A percentile compares a stretch with the other conserved stretches of the same genome.
Evolutionary conservation across 2,113 vertebrate genomes (phyloP).

Genomic region (Synchiropus splendidus): DNA sequence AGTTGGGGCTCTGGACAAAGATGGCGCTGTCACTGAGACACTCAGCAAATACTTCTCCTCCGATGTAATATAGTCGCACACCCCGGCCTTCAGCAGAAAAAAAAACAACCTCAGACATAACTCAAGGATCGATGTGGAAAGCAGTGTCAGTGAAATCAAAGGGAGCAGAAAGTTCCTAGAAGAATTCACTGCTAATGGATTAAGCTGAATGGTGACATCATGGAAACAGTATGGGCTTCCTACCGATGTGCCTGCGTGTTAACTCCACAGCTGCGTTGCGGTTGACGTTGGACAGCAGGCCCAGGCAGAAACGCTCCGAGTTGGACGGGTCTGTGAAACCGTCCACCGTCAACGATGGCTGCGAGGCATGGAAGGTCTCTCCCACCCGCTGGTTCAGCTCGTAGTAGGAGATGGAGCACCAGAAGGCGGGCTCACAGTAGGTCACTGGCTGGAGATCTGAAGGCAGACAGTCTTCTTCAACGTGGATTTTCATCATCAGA

Average conservation of each 20-base stretch:
- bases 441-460: slow-evolving; percentile 95
- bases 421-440: slow-evolving; percentile 97
- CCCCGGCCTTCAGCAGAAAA: slow-evolving; percentile 74
- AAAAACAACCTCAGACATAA: background rate
- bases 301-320: slow-evolving; percentile 96
- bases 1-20: slow-evolving; percentile 98
- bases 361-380: slow-evolving; percentile 96
- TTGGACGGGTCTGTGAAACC: slow-evolving; percentile 98
- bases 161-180: background rate
- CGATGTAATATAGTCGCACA: slow-evolving; percentile 95
- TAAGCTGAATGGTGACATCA: too few relatives aligned
- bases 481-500: background rate
- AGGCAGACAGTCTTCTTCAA: too few relatives aligned
- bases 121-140: background rate
- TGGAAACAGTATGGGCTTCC: background rate
- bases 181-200: background rate
- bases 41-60: slow-evolving; percentile 95
- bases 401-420: slow-evolving; percentile 98
- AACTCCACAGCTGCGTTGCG: slow-evolving; percentile 91
- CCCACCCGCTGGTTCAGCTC: slow-evolving; percentile 98
- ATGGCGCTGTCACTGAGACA: slow-evolving; percentile 98
- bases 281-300: slow-evolving; percentile 93
- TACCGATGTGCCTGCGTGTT: slow-evolving; percentile 90
- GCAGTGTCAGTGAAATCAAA: background rate
- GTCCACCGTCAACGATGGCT: slow-evolving; percentile 95